phyloP scores from a whole-genome alignment of 2,113 vertebrate species.

The Synchiropus splendidus region DNA sequence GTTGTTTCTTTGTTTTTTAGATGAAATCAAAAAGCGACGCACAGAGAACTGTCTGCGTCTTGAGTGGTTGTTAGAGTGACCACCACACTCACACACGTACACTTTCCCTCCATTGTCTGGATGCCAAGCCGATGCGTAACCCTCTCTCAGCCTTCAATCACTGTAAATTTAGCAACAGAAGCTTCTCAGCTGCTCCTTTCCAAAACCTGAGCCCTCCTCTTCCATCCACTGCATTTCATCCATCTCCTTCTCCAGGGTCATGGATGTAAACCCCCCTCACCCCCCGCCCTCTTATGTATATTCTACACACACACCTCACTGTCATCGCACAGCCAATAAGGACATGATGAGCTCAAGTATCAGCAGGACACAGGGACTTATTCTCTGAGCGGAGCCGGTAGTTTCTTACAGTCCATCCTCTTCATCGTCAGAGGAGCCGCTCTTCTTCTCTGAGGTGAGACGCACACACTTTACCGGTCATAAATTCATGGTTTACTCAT shows the following conservation, averaged over 20 bases:
- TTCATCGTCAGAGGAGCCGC: slow-evolving; percentile 64
- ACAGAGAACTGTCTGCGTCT: too few species aligned
- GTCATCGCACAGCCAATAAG: slow-evolving; percentile 72
- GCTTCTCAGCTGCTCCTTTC: slow-evolving; percentile 64
- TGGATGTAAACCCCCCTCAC: slow-evolving; percentile 4
- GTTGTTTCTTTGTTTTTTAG: too few species aligned
- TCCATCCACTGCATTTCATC: slow-evolving; percentile 60
- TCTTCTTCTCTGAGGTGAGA: slow-evolving; percentile 71
- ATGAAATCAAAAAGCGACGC: too few species aligned
- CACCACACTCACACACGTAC: slow-evolving; percentile 19
- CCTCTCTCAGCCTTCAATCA: slow-evolving; percentile 38
- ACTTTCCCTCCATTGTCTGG: slow-evolving; percentile 48
- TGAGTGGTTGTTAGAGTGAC: slow-evolving; percentile 13
- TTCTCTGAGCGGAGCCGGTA: slow-evolving; percentile 49
- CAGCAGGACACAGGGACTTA: slow-evolving; percentile 75
- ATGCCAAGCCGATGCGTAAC: slow-evolving; percentile 57
- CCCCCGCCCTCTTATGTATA: slow-evolving; percentile 29
- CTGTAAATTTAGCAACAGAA: slow-evolving; percentile 81
- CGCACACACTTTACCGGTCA: too few species aligned
- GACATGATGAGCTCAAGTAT: slow-evolving; percentile 71
- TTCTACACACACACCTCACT: slow-evolving; percentile 15
- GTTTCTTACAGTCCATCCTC: slow-evolving; percentile 55
- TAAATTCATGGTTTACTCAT: too few species aligned
- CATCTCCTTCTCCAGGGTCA: slow-evolving; percentile 68
- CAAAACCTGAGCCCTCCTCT: slow-evolving; percentile 66